Evolutionary conservation across 2,113 vertebrate species (phyloP), one percentile per base, ranked within the genome.

Genomic region (Otocyon megalotis): DNA sequence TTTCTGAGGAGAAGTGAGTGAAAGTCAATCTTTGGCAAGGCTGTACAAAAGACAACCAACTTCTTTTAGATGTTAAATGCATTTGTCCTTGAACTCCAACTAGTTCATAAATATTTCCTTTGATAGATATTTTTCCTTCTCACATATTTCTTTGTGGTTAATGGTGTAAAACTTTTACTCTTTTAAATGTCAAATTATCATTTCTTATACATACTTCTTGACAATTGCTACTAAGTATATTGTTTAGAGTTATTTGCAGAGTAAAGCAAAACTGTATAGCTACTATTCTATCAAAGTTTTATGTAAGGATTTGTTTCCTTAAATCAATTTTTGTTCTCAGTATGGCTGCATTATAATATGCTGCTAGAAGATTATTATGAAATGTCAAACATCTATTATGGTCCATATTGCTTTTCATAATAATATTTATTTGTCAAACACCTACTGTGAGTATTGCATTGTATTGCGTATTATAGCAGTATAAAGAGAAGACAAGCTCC

Each of bases 131-230:
- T n/a, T 95, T 93, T 92, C 71, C 86, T 79, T 95, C 65, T 93
- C 50, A 60, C 32, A 10, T 87, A 93, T 87, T 82, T 97, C 43
- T 88, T 60, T 94, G 80, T 94, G 71, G 53, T 76, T 96, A 97
- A 95, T 89, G 62, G 48, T 19, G 8, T 30, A 89, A 93, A 96
- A 80, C 16, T 79, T 94, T 88, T 50, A 87, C 28, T 91, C 32
- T 88, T 93, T 84, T 80, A 93, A 96, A 95, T 96, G 76, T 89
- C 90, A 96, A 93, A 93, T 97, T 96, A 96, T 77, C 63, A 95
- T 96, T 96, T 90, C 58, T 94, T 94, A 95, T 97, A 94, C 63
- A 92, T 82, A 93, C 60, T 69, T 79, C 56, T 97, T 90, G 88
- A 96, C 77, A 98, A 88, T 65, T 50, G 50, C 76, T 83, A 30